These are phyloP conservation scores for Drosophila nasuta DNA, from an alignment of 1,140 invertebrate species.

Conservation along the genomic window DNA sequence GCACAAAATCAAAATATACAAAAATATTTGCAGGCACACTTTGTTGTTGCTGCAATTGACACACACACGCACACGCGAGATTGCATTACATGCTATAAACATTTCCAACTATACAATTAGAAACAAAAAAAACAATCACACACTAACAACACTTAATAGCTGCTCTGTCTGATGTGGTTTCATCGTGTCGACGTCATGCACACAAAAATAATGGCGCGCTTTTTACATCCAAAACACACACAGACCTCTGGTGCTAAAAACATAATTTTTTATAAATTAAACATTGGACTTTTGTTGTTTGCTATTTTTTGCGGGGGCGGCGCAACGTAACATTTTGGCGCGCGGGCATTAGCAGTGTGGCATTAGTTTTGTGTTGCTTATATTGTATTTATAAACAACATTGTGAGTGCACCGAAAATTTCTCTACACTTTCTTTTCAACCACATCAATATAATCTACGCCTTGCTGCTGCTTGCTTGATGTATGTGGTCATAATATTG, in stretches of 20 bases:
- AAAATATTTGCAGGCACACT: slow-evolving; percentile 62
- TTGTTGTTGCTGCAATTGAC: slow-evolving; percentile 61
- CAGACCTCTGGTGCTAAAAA: slow-evolving; percentile 44
- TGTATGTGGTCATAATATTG: slow-evolving; percentile 64
- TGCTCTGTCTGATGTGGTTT: slow-evolving; percentile 44
- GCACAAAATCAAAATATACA: slow-evolving; percentile 69
- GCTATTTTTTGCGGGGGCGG: background rate
- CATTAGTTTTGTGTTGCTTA: slow-evolving; percentile 32
- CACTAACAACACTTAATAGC: slow-evolving; percentile 32
- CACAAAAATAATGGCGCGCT: slow-evolving; percentile 80
- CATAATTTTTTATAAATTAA: slow-evolving; percentile 45
- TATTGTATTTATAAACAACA: slow-evolving; percentile 64
- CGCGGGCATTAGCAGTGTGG: slow-evolving; percentile 19
- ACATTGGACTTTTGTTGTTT: slow-evolving; percentile 23
- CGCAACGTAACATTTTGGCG: slow-evolving; percentile 36
- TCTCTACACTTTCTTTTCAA: slow-evolving; percentile 84
- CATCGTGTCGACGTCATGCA: slow-evolving; percentile 74
- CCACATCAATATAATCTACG: slow-evolving; percentile 80
- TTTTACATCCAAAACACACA: slow-evolving; percentile 64
- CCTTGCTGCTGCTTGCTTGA: slow-evolving; percentile 63
- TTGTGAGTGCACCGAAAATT: slow-evolving; percentile 74
- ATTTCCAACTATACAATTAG: slow-evolving; percentile 51
- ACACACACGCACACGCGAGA: slow-evolving; percentile 35
- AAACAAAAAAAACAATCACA: slow-evolving; percentile 50
- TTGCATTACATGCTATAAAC: slow-evolving; percentile 74